These are phyloP conservation scores for Phainopepla nitens DNA, from an alignment of 2,113 vertebrate genomes.

Conservation along the genomic window DNA sequence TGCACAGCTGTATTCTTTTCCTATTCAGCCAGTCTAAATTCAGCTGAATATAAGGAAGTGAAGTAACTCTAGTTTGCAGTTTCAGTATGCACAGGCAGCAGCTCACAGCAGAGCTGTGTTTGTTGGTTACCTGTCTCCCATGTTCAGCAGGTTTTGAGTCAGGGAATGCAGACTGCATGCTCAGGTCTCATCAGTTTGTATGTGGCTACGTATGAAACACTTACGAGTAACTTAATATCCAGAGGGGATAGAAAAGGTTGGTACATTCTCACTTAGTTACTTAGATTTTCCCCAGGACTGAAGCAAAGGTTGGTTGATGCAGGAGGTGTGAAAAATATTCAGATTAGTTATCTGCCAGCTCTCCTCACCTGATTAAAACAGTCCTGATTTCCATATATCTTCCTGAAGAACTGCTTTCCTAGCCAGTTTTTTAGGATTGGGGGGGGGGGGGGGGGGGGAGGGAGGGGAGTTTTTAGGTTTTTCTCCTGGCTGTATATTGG, in stretches of 20 bases:
- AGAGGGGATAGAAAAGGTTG: not conserved
- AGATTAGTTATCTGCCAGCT: not conserved
- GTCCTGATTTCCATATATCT: not conserved
- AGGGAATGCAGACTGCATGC: accelerated
- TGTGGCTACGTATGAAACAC: not conserved
- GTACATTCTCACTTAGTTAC: not conserved
- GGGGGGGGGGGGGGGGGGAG: accelerated
- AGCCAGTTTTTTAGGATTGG: not conserved
- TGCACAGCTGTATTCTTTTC: not conserved
- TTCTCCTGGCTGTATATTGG: not conserved
- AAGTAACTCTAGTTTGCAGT: not conserved
- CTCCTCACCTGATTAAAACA: not conserved
- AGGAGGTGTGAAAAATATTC: not conserved
- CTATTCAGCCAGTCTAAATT: not conserved
- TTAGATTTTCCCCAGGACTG: not conserved
- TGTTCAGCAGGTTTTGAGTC: not conserved
- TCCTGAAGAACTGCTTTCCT: not conserved
- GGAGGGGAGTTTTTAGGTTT: not conserved
- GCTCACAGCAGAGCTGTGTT: not conserved
- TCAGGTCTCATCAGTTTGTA: not conserved
- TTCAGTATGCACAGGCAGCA: not conserved
- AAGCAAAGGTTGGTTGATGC: not conserved
- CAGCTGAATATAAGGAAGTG: not conserved
- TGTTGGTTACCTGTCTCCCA: accelerated
- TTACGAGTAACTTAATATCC: not conserved